phyloP scores from a whole-genome alignment of 1,140 invertebrate genomes.

The Cyrtorhinus lividipennis region DNA sequence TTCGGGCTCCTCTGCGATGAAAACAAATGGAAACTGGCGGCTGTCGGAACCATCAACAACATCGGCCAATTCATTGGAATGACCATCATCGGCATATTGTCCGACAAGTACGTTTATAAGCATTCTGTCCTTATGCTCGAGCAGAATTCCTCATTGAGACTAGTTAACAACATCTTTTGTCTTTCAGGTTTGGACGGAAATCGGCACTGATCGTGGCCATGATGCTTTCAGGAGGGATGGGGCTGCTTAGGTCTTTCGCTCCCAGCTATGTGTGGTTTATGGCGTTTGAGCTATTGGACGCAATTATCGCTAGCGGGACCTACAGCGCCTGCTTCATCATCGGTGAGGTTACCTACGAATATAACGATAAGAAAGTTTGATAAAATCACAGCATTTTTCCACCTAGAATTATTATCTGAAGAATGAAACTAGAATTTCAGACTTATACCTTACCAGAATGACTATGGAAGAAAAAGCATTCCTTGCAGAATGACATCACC shows the following conservation, averaged over 20 bases:
- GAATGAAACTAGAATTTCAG: too few species aligned
- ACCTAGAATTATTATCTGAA: too few species aligned
- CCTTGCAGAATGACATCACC: too few species aligned
- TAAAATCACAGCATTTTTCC: too few species aligned
- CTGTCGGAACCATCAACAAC: constrained; percentile 46
- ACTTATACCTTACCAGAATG: too few species aligned
- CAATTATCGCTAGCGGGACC: constrained; percentile 41
- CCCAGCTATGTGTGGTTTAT: constrained; percentile 39
- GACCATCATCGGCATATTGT: constrained; percentile 38
- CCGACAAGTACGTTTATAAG: constrained; percentile 36
- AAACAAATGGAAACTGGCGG: constrained; percentile 44
- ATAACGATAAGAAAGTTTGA: not conserved
- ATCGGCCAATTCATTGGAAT: constrained; percentile 42
- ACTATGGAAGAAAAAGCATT: too few species aligned
- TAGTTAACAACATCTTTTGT: too few species aligned
- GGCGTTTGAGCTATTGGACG: constrained; percentile 40
- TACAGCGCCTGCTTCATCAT: constrained; percentile 47
- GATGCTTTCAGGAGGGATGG: constrained; percentile 39
- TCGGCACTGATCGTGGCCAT: constrained; percentile 38
- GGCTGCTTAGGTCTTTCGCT: constrained; percentile 37
- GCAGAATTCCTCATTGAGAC: too few species aligned
- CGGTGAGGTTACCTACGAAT: constrained; percentile 32
- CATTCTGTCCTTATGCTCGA: not conserved
- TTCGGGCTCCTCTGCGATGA: constrained; percentile 41
- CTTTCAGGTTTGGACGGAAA: constrained; percentile 44